Percentiles rank a stretch among this genome's conserved stretches.
These are phyloP conservation scores for Acinonyx jubatus DNA, from an alignment of 2,113 vertebrate genomes.

Conservation along the genomic window DNA sequence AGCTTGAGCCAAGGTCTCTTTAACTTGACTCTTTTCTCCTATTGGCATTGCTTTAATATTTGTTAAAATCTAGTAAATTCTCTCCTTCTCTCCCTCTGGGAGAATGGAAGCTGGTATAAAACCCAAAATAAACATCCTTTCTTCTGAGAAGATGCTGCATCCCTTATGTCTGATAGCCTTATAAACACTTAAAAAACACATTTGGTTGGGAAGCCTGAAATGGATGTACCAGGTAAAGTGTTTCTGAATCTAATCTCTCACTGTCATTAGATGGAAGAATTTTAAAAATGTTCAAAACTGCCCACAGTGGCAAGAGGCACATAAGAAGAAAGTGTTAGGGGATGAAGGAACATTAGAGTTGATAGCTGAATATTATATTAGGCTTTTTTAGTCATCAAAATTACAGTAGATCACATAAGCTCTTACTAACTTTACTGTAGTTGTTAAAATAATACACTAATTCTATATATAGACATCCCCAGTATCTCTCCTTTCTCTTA, in stretches of 20 bases:
- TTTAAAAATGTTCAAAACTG: neutral
- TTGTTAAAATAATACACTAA: neutral
- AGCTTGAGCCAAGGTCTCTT: conserved; percentile 62
- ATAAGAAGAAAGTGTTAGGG: neutral
- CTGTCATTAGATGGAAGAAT: neutral
- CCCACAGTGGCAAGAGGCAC: neutral
- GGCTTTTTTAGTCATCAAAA: neutral
- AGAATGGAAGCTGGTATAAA: conserved; percentile 70
- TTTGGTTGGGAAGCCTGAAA: conserved; percentile 47
- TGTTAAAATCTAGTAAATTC: conserved; percentile 42
- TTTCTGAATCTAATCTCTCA: conserved; percentile 39
- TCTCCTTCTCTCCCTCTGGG: neutral
- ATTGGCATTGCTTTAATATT: conserved; percentile 62
- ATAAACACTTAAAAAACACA: conserved; percentile 7
- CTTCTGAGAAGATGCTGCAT: conserved; percentile 48
- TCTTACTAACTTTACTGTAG: neutral
- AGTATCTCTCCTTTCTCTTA: neutral
- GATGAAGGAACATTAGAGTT: neutral
- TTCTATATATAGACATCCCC: neutral
- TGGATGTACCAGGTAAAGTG: conserved; percentile 39
- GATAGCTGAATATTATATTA: neutral
- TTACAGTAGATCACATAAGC: neutral
- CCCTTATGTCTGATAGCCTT: conserved; percentile 46
- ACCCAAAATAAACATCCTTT: conserved; percentile 56
- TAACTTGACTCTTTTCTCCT: conserved; percentile 68